Evolutionary conservation across 2,797 vertebrate species (phyloP), one percentile per base, ranked within the genome.

Genomic region (Ibycter americanus): DNA sequence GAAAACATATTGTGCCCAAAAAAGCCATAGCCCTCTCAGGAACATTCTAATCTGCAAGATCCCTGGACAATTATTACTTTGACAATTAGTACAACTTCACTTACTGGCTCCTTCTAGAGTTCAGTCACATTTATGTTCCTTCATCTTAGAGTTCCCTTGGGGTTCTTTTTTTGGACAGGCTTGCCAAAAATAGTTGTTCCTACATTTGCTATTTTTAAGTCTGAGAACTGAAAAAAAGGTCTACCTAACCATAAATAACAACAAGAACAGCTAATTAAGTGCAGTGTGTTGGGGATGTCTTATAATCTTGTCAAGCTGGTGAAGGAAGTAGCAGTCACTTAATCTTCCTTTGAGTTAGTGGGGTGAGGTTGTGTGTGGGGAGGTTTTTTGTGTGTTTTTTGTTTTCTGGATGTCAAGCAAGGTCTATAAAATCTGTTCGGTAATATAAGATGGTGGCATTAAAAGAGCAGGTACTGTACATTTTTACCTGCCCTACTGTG

Each of bases 311-410:
- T 81, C 52, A 63, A 77, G 26, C 8, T 8, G 15, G 72, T 59
- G 17, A 78, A 78, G 42, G 73, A 86, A 88, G 49, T 11, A 62
- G 9, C 6, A 17, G 51, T 81, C 26, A 40, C 34, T 87, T 84
- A 42, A 40, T 42, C 31, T 74, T 71, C 9, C 14, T 90, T 55
- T n/a, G 49, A 65, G 25, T 23, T 59, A 51, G 25, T 17, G 12
- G 7, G 20, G 6, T 4, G 5, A 1, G 1, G 16, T 4, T 42
- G 42, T 4, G 1, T 27, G 29, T 42, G 29, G 6, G 15, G 0
- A 15, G 40, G 40, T 15, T 8, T 59, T 81, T 40, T 29, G 15
- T 61, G 22, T 8, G 5, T 8, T 56, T 40, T 2, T 58, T 83
- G 76, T 40, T 89, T 84, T 49, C 61, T 84, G 32, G 12, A 66